These are phyloP conservation scores for Tetragnatha versicolor DNA, from an alignment of 1,140 invertebrate species.

Conservation along the genomic window DNA sequence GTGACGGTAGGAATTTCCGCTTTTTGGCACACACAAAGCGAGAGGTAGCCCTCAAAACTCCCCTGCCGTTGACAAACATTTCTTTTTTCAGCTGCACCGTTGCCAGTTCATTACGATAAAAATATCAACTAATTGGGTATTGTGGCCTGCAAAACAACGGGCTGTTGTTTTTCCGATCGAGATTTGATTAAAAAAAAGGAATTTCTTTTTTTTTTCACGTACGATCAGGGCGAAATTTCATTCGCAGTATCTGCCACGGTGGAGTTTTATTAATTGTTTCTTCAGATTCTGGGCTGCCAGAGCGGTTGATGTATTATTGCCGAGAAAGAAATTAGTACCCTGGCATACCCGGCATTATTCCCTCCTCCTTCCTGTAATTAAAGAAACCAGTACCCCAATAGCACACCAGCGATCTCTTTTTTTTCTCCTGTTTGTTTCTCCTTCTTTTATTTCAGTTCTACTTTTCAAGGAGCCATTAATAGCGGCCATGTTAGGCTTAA, in stretches of 20 bases:
- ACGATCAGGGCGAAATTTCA: constrained; percentile 37
- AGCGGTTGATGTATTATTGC: constrained; percentile 45
- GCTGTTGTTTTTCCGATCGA: constrained; percentile 36
- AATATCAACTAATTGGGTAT: constrained; percentile 53
- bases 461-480: constrained; percentile 38
- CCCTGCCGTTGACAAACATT: constrained; percentile 20
- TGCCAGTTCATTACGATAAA: constrained; percentile 50
- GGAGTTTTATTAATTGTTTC: constrained; percentile 50
- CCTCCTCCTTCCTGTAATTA: constrained; percentile 45
- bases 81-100: constrained; percentile 28
- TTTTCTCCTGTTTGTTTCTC: constrained; percentile 9
- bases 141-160: constrained; percentile 45
- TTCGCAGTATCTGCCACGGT: constrained; percentile 34
- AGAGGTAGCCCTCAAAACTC: constrained; percentile 24
- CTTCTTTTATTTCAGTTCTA: background rate
- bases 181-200: constrained; percentile 52
- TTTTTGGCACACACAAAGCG: constrained; percentile 52
- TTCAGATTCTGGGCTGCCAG: constrained; percentile 14
- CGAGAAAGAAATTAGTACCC: constrained; percentile 53
- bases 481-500: constrained; percentile 39
- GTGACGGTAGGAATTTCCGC: constrained; percentile 45
- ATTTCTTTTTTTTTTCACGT: constrained; percentile 35
- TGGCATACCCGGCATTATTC: constrained; percentile 39
- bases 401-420: constrained; percentile 34
- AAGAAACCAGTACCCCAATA: constrained; percentile 31